Percentiles rank a stretch among this genome's conserved stretches.
These are phyloP conservation scores for Caenorhabditis japonica DNA, from an alignment of 2,888 invertebrate species.

Conservation along the genomic window DNA sequence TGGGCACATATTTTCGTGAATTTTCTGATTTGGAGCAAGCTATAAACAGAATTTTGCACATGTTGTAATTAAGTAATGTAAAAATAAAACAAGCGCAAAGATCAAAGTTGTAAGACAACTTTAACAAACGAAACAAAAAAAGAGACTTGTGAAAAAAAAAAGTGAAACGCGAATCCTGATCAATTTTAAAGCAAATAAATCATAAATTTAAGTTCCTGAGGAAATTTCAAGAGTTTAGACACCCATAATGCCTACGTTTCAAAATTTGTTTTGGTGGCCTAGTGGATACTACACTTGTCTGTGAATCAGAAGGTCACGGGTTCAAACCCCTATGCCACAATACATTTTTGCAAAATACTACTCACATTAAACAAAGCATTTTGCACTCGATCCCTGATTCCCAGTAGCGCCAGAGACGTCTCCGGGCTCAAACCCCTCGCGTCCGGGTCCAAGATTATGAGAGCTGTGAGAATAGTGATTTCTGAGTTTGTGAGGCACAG, in stretches of 20 bases:
- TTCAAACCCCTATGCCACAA: neutral
- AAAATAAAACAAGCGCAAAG: no score
- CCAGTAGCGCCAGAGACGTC: slow-evolving; percentile 56
- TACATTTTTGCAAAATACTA: neutral
- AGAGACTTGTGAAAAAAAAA: no score
- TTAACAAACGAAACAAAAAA: no score
- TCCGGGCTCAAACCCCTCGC: slow-evolving; percentile 50
- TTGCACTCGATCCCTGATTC: slow-evolving; percentile 70
- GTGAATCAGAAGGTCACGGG: neutral
- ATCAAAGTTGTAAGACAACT: no score
- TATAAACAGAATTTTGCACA: no score
- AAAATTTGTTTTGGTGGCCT: no score
- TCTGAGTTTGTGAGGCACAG: slow-evolving; percentile 66
- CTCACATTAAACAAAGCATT: slow-evolving; percentile 68
- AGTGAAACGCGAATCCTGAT: no score
- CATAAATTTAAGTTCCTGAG: neutral
- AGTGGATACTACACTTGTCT: neutral
- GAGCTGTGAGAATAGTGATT: slow-evolving; percentile 67
- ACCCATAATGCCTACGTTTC: neutral
- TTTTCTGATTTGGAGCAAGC: no score
- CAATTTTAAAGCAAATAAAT: no score
- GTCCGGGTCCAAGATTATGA: slow-evolving; percentile 72
- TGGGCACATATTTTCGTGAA: slow-evolving; percentile 1
- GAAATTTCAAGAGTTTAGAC: neutral
- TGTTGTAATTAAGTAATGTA: no score